These are phyloP conservation scores for Calameuta filiformis DNA, from an alignment of 2,888 invertebrate genomes.

Conservation along the genomic window DNA sequence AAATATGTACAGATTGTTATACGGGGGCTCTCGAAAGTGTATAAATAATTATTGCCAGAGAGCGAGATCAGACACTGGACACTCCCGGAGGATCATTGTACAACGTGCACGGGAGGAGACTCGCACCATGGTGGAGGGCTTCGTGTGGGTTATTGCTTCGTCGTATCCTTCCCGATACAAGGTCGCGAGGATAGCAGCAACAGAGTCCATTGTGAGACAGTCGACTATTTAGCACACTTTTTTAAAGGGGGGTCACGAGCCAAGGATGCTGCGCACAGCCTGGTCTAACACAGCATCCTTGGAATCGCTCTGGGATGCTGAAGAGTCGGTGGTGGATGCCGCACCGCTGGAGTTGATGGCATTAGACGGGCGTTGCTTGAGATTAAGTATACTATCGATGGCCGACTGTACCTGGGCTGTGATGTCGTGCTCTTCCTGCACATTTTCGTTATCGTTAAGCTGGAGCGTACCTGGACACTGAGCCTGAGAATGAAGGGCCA, in stretches of 20 bases:
- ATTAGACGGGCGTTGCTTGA: constrained; percentile 68
- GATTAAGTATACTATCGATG: constrained; percentile 81
- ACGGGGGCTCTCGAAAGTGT: neutral
- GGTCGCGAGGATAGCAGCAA: neutral
- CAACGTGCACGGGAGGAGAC: neutral
- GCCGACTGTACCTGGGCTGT: constrained; percentile 84
- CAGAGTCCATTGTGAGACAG: neutral
- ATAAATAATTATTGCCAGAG: neutral
- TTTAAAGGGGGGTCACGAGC: constrained; percentile 65
- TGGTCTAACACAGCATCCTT: constrained; percentile 62
- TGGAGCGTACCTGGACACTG: constrained; percentile 42
- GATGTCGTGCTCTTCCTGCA: constrained; percentile 69
- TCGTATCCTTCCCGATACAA: neutral
- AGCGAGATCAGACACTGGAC: neutral
- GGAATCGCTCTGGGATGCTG: constrained; percentile 44
- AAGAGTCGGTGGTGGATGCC: constrained; percentile 23
- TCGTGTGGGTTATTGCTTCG: neutral
- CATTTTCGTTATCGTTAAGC: constrained; percentile 27
- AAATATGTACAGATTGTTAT: neutral
- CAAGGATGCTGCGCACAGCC: constrained; percentile 62
- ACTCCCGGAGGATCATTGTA: neutral
- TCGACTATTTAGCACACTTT: constrained; percentile 58
- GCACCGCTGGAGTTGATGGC: constrained; percentile 31
- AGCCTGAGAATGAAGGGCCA: constrained; percentile 55
- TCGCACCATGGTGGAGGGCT: neutral